These are phyloP conservation scores for Cantharis flavilabris DNA, from an alignment of 2,888 invertebrate genomes.

Conservation along the genomic window DNA sequence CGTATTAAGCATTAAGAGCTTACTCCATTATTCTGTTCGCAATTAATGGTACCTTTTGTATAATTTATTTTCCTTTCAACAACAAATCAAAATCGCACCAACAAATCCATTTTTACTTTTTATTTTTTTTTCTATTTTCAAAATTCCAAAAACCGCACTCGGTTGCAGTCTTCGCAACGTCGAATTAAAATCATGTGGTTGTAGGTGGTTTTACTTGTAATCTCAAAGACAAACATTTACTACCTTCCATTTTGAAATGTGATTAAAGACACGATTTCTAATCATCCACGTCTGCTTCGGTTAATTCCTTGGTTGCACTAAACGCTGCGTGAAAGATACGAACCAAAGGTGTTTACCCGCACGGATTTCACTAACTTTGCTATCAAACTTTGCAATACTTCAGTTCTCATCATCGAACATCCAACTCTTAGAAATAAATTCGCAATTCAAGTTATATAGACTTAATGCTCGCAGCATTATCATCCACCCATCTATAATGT, in stretches of 20 bases:
- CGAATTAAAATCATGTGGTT: not conserved
- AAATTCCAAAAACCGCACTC: not conserved
- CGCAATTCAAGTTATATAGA: not conserved
- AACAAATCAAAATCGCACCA: not conserved
- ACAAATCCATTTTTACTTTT: no score
- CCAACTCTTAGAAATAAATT: conserved; percentile 21
- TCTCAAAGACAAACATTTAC: conserved; percentile 27
- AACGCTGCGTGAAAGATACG: conserved; percentile 55
- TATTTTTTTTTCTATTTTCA: not conserved
- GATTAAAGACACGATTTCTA: conserved; percentile 31
- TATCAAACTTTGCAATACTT: conserved; percentile 51
- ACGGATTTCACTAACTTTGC: conserved; percentile 53
- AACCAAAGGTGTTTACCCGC: conserved; percentile 52
- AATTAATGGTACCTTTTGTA: conserved; percentile 33
- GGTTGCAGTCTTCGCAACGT: not conserved
- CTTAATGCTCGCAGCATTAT: not conserved
- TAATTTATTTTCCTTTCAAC: conserved; percentile 23
- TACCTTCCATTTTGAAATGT: conserved; percentile 29
- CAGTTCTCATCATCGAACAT: conserved; percentile 44
- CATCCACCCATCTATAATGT: not conserved
- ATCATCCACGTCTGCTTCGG: conserved; percentile 47
- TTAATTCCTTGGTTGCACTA: conserved; percentile 48
- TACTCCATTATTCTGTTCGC: conserved; percentile 44
- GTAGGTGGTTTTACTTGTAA: conserved; percentile 16
- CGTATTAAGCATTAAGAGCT: conserved; percentile 36